Percentiles rank a stretch among this genome's conserved stretches.
Evolutionary conservation across 1,140 invertebrate genomes (phyloP).

Genomic region (Conus betulinus): DNA sequence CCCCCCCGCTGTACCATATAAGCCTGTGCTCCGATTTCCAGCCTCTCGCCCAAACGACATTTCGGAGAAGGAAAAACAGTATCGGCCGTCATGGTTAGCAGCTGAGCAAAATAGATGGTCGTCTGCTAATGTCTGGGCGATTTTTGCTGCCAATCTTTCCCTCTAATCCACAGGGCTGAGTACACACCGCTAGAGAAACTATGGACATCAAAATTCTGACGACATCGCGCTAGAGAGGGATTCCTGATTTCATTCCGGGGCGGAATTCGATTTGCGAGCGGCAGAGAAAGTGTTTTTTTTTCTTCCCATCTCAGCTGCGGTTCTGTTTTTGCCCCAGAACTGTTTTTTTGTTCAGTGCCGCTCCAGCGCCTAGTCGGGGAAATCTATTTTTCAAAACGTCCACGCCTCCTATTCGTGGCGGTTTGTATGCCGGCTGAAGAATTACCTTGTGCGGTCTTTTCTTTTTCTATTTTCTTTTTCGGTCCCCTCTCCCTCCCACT

Average conservation of each 20-base stretch:
- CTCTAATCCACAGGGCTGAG: slow-evolving; percentile 26
- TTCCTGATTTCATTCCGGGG: slow-evolving; percentile 39
- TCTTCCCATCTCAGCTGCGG: slow-evolving; percentile 32
- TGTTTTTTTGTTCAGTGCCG: slow-evolving; percentile 36
- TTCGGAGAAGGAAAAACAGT: slow-evolving; percentile 23
- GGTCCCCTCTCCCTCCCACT: neutral
- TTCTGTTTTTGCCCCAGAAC: slow-evolving; percentile 30
- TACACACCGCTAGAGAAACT: slow-evolving; percentile 28
- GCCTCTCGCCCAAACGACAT: neutral
- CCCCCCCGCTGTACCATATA: no score
- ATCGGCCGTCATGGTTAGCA: slow-evolving; percentile 33
- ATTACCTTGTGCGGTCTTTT: slow-evolving; percentile 17
- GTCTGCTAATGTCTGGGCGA: slow-evolving; percentile 38
- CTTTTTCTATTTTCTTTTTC: neutral
- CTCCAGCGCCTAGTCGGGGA: neutral
- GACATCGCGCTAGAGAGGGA: slow-evolving; percentile 27
- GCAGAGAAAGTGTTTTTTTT: slow-evolving; percentile 37
- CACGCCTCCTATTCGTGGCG: slow-evolving; percentile 21
- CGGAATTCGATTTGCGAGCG: slow-evolving; percentile 36
- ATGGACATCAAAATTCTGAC: slow-evolving; percentile 42
- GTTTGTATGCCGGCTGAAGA: neutral
- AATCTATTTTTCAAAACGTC: slow-evolving; percentile 34
- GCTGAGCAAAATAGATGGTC: slow-evolving; percentile 41
- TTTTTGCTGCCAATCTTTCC: slow-evolving; percentile 37
- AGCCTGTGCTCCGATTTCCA: neutral